Evolutionary conservation across 2,113 vertebrate species (phyloP), one percentile per base, ranked within the genome.

Genomic region (Chaetops frenatus): DNA sequence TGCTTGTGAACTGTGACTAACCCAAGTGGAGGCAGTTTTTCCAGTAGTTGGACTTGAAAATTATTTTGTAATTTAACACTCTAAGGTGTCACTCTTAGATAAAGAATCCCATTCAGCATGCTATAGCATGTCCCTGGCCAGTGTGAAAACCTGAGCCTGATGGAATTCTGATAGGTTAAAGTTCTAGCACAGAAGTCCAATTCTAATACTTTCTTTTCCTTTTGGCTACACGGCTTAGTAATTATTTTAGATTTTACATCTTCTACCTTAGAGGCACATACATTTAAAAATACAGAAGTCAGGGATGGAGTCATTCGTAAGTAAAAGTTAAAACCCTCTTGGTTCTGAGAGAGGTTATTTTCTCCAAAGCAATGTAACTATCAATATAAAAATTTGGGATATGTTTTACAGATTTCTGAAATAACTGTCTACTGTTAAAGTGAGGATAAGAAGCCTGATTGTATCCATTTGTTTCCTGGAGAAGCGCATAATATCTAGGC

Each of bases 11-110:
- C 88, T 95, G 86, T 86, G 84, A 94, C 89, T 88, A 96, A 92
- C 86, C 67, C 81, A 86, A 88, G 91, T 53, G 23, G 47, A 94
- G 73, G 33, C 38, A 81, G 93, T 86, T 96, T 97, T 92, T 88
- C 81, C 78, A 77, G 86, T 20, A 94, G 91, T 27, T 91, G 62
- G 90, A 67, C 69, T 94, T 96, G 87, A 92, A 97, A 97, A 96
- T 97, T 92, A 97, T 95, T 95, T 94, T 96, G 92, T 94, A 97
- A 96, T 97, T 97, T 96, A 96, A 92, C 93, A 95, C 90, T 96
- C 88, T 95, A 94, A 97, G 96, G 97, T 97, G 97, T 94, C 95
- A 95, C 56, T 82, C 81, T 69, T 80, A 97, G 96, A 97, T 97
- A 97, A 97, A 96, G 92, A 95, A 95, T 96, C 81, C 83, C 71